Base-by-base conservation (phyloP, 2,888 invertebrate species). In the Tuta absoluta region DNA sequence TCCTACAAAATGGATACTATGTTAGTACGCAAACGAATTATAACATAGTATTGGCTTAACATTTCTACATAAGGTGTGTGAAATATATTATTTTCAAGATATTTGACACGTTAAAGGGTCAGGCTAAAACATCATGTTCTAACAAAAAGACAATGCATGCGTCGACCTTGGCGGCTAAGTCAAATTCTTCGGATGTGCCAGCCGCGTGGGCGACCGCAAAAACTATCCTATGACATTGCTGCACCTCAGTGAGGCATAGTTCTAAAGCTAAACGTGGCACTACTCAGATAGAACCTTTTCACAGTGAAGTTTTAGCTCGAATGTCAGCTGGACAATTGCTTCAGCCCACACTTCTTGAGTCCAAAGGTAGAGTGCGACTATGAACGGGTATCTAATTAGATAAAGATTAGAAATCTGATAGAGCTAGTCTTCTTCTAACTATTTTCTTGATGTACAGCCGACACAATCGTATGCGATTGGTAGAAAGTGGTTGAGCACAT, bases 161-260 rank as follows among this genome's bases (percentile, higher is more conserved):
- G 56, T 60, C 75, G 82, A 89, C 91, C 90, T 90, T 91, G 89
- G 77, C 69, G 75, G 81, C 85, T 84, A 89, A 91, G 89, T 89
- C 89, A 85, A 91, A 90, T 90, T 89, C 89, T 90, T 90, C 81
- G 79, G 85, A 87, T 86, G 85, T 80, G 70, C 84, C 72, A 75
- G 78, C 71, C 72, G 85, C 78, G 91, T 91, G 87, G 90, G 91
- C 85, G 88, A 84, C 75, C 80, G 86, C 89, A 91, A 91, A 91
- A 91, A 91, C 90, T 91, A 84, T 91, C 88, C 88, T 89, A 86
- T 89, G 88, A 89, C 89, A 89, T 89, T 91, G 89, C 79, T 65
- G 66, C 63, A 66, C 66, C 69, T 78, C 74, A 72, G 14, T 73
- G 11, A 58, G 66, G 87, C 84, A 89, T 61, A 72, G 89, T 89